These are phyloP conservation scores for Orius insidiosus DNA, from an alignment of 1,140 invertebrate species.

Conservation along the genomic window DNA sequence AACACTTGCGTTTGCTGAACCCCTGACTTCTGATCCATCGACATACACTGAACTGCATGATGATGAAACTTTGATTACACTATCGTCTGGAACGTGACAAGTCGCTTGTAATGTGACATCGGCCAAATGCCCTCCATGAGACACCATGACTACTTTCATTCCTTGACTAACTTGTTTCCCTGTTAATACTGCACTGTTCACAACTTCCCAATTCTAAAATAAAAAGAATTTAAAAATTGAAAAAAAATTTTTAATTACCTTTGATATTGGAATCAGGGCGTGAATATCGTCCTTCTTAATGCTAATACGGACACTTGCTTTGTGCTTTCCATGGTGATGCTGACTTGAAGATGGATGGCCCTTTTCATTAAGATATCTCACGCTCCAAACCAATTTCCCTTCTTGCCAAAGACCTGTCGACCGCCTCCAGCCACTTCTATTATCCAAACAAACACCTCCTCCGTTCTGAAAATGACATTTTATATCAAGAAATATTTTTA, in stretches of 20 bases:
- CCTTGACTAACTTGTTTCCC: constrained; percentile 83
- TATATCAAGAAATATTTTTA: too few species aligned
- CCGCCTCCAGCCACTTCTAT: constrained; percentile 71
- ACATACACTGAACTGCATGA: constrained; percentile 93
- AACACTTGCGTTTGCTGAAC: constrained; percentile 85
- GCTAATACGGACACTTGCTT: constrained; percentile 63
- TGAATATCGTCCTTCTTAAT: constrained; percentile 90
- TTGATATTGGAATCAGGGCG: constrained; percentile 82
- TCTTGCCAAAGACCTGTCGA: constrained; percentile 56
- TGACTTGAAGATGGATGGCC: constrained; percentile 25
- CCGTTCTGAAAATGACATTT: constrained; percentile 30
- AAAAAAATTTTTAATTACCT: too few species aligned
- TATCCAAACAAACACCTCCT: constrained; percentile 79
- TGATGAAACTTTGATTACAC: constrained; percentile 89
- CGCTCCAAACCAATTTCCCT: constrained; percentile 62
- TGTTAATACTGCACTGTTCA: constrained; percentile 90
- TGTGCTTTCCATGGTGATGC: constrained; percentile 25
- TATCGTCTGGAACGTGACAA: constrained; percentile 87
- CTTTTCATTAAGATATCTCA: constrained; percentile 48
- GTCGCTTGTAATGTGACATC: constrained; percentile 91
- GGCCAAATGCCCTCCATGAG: constrained; percentile 78
- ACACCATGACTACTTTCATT: constrained; percentile 90
- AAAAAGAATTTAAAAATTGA: constrained; percentile 7
- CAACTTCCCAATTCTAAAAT: constrained; percentile 75
- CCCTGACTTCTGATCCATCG: constrained; percentile 90